A percentile compares a stretch with the other conserved stretches of the same genome.
Evolutionary conservation across 2,888 invertebrate genomes (phyloP).

Genomic region (Dynastes hyllus): DNA sequence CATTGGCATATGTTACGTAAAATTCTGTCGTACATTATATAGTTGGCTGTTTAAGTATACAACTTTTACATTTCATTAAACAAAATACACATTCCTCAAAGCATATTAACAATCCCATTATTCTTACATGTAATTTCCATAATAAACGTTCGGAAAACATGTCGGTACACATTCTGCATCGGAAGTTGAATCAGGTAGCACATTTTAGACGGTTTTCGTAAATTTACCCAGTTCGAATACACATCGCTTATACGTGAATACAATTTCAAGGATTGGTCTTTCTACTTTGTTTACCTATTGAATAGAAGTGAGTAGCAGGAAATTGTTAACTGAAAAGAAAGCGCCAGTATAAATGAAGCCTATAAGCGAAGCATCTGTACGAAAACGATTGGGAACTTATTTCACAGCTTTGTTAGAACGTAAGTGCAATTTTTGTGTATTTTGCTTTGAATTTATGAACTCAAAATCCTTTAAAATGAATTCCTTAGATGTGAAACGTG

Average conservation of each 20-base stretch:
- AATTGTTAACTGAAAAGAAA: slow-evolving; percentile 11
- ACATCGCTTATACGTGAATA: not conserved
- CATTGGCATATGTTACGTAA: slow-evolving; percentile 5
- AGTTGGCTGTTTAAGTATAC: not conserved
- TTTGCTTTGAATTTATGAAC: not conserved
- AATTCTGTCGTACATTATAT: not conserved
- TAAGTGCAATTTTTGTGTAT: slow-evolving; percentile 14
- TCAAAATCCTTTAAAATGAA: not conserved
- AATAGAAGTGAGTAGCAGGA: not conserved
- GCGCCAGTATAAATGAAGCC: slow-evolving; percentile 8
- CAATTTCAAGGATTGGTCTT: not conserved
- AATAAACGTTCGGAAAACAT: not conserved
- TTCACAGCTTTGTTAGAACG: slow-evolving; percentile 12
- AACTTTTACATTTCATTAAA: not conserved
- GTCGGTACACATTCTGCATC: not conserved
- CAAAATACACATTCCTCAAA: not conserved
- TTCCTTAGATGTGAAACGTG: not conserved
- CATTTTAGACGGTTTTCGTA: not conserved
- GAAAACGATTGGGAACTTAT: slow-evolving; percentile 1
- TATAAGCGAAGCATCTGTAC: not conserved
- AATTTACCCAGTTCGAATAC: not conserved
- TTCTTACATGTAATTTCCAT: not conserved
- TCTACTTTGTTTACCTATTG: not conserved
- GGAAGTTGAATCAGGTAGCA: not conserved
- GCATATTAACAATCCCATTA: not conserved